Evolutionary conservation across 1,140 invertebrate genomes (phyloP).

Genomic region (Drosophila grimshawi): DNA sequence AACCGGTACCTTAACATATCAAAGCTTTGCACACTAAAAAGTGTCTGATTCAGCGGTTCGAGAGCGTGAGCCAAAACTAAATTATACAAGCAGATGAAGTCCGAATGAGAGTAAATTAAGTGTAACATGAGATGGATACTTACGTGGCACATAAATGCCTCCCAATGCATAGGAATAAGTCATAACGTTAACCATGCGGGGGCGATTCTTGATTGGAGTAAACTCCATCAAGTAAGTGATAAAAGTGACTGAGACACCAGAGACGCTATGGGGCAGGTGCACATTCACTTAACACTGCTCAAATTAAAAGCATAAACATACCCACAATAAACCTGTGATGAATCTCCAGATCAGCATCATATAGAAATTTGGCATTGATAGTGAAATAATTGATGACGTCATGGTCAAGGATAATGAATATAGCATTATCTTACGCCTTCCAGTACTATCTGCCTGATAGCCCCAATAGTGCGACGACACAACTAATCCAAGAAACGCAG

Average conservation of each 20-base stretch:
- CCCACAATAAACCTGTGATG: conserved; percentile 18
- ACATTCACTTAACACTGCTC: not conserved
- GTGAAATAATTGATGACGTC: not conserved
- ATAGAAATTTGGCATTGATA: conserved; percentile 21
- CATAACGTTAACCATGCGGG: not conserved
- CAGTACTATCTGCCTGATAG: conserved; percentile 29
- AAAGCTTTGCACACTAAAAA: not conserved
- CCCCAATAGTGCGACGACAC: conserved; percentile 11
- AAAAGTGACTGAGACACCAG: not conserved
- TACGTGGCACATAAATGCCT: conserved; percentile 6
- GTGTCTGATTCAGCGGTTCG: not conserved
- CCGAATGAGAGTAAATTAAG: not conserved
- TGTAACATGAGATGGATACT: too few species aligned
- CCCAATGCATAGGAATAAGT: not conserved
- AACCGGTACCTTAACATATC: conserved; percentile 5
- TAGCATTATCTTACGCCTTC: conserved; percentile 13
- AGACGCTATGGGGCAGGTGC: not conserved
- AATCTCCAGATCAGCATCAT: conserved; percentile 20
- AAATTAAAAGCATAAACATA: not conserved
- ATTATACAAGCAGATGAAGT: too few species aligned
- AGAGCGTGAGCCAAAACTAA: not conserved
- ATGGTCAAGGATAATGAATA: not conserved
- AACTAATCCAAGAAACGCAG: conserved; percentile 3
- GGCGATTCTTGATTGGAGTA: not conserved
- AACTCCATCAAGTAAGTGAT: conserved; percentile 31